phyloP scores from a whole-genome alignment of 2,888 invertebrate species.

The Pammene fasciana region DNA sequence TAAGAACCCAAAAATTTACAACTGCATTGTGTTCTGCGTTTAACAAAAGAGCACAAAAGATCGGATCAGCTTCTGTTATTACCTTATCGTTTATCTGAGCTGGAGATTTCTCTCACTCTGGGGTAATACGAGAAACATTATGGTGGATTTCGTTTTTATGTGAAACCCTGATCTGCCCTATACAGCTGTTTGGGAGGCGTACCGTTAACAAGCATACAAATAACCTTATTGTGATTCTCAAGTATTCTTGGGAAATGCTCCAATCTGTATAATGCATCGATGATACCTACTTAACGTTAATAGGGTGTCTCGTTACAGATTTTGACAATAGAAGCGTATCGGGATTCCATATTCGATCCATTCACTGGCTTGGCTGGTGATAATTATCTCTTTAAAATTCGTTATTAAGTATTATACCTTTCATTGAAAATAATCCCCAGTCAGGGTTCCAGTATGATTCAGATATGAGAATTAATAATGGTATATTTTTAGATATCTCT shows the following conservation, averaged over 20 bases:
- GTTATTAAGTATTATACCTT: not conserved
- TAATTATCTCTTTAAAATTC: conserved; percentile 20
- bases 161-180: conserved; percentile 54
- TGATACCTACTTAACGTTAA: conserved; percentile 40
- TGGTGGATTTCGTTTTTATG: conserved; percentile 60
- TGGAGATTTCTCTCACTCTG: conserved; percentile 76
- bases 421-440: not conserved
- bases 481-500: no score
- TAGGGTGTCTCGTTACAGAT: conserved; percentile 40
- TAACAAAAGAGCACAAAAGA: conserved; percentile 78
- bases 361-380: conserved; percentile 13
- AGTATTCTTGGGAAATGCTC: conserved; percentile 51
- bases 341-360: no score
- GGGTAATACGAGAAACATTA: conserved; percentile 76
- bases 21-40: conserved; percentile 73
- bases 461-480: not conserved
- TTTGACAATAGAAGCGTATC: conserved; percentile 30
- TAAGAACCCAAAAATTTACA: conserved; percentile 83
- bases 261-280: conserved; percentile 38
- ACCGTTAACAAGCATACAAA: conserved; percentile 72
- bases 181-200: conserved; percentile 79
- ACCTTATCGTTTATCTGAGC: conserved; percentile 77
- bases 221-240: conserved; percentile 58
- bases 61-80: conserved; percentile 81
- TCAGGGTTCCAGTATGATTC: not conserved